Conservation (phyloP, 1,140 invertebrate genomes). For the Whitmania pigra region DNA sequence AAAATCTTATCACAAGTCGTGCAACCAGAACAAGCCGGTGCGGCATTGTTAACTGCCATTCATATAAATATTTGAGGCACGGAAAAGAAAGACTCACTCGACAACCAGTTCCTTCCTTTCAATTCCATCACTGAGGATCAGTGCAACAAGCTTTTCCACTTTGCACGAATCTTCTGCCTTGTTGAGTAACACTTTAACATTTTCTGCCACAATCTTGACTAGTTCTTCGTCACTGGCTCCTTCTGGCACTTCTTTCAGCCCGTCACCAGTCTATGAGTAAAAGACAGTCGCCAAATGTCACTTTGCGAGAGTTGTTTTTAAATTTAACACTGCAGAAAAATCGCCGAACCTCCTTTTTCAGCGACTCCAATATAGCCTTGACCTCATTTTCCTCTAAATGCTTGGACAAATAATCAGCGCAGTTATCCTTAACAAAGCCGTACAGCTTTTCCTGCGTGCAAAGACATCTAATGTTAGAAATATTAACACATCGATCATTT, state of each 20-base stretch:
- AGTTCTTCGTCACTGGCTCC: not conserved
- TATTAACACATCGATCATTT: too few relatives aligned
- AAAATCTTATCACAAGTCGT: too few relatives aligned
- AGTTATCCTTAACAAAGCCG: not conserved
- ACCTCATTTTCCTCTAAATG: not conserved
- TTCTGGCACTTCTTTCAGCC: conserved; percentile 5
- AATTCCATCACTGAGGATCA: not conserved
- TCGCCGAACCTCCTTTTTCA: not conserved
- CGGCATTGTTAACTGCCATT: not conserved
- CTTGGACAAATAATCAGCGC: not conserved
- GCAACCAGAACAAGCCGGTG: too few relatives aligned
- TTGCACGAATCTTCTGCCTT: not conserved
- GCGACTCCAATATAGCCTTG: not conserved
- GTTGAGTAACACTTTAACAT: not conserved
- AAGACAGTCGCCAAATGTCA: not conserved
- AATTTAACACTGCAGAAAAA: not conserved
- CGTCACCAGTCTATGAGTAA: conserved; percentile 3
- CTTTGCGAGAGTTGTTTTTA: not conserved
- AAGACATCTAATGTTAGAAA: too few relatives aligned
- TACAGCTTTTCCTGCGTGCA: not conserved
- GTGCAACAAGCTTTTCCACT: not conserved
- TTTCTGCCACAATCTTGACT: not conserved
- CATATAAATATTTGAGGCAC: not conserved
- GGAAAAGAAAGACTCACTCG: not conserved
- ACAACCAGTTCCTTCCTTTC: conserved; percentile 7